Evolutionary conservation across 2,888 invertebrate species (phyloP).

Genomic region (Eumacrocentrus americanus): DNA sequence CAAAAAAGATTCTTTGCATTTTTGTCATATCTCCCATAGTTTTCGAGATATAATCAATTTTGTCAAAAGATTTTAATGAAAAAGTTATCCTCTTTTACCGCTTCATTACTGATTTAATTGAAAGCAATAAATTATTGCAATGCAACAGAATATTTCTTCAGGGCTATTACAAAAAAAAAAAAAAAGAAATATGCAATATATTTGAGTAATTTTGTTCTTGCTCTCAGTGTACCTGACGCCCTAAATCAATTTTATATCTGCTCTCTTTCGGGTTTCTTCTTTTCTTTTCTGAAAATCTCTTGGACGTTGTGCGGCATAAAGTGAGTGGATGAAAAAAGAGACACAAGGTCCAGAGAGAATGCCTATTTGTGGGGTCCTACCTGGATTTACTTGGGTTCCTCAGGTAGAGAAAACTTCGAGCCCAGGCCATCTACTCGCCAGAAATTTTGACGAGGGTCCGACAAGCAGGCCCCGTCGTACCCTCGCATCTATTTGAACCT

Average conservation of each 20-base stretch:
- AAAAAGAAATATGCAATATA: neutral
- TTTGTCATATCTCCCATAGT: too few species aligned
- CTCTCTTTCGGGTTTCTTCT: neutral
- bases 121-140: too few species aligned
- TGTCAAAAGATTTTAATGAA: too few species aligned
- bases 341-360: conserved; percentile 9
- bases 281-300: neutral
- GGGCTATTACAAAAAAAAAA: neutral
- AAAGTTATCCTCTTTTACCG: too few species aligned
- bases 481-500: conserved; percentile 23
- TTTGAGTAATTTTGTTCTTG: neutral
- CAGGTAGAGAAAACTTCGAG: conserved; percentile 43
- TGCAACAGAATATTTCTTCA: conserved; percentile 1
- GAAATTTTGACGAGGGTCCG: conserved; percentile 51
- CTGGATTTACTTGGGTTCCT: conserved; percentile 28
- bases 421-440: conserved; percentile 21
- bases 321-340: conserved; percentile 8
- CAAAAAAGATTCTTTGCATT: too few species aligned
- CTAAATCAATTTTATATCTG: neutral
- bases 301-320: neutral
- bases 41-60: too few species aligned
- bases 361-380: conserved; percentile 29
- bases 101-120: too few species aligned
- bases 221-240: neutral
- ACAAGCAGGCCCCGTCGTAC: conserved; percentile 35